Evolutionary conservation across 2,888 invertebrate genomes (phyloP).

Genomic region (Trimorus sp.): DNA sequence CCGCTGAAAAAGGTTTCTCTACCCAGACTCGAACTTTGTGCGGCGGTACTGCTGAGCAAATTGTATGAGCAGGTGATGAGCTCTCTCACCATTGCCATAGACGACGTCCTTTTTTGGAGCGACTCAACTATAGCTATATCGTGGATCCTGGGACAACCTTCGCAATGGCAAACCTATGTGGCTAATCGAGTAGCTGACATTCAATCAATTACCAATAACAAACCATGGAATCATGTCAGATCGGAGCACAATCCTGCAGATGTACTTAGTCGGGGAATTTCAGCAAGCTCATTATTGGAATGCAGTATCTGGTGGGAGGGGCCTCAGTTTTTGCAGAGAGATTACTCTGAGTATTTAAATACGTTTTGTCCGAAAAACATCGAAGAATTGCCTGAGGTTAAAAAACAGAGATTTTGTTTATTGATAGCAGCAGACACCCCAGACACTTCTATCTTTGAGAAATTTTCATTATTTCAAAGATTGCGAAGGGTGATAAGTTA

Average conservation of each 20-base stretch:
- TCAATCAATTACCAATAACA: too few relatives aligned
- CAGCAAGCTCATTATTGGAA: too few relatives aligned
- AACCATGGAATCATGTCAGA: too few relatives aligned
- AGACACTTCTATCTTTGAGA: background rate
- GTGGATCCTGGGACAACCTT: too few relatives aligned
- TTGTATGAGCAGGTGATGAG: background rate
- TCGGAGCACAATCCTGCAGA: too few relatives aligned
- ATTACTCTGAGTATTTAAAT: background rate
- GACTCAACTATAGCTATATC: background rate
- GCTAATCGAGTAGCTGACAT: too few relatives aligned
- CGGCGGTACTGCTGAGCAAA: background rate
- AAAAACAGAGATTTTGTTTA: background rate
- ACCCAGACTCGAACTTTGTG: background rate
- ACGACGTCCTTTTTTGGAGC: background rate
- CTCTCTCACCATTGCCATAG: background rate
- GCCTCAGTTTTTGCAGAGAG: constrained; percentile 17
- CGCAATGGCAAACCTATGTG: too few relatives aligned
- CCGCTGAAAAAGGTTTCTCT: background rate
- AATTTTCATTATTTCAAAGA: background rate
- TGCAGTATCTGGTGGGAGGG: constrained; percentile 35
- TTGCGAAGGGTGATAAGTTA: background rate
- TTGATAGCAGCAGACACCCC: background rate
- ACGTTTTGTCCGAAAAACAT: background rate
- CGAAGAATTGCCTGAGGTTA: background rate
- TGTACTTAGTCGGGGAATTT: too few relatives aligned